Evolutionary conservation across 1,140 invertebrate species (phyloP), one percentile per base, ranked within the genome.

Genomic region (Phthorimaea operculella): DNA sequence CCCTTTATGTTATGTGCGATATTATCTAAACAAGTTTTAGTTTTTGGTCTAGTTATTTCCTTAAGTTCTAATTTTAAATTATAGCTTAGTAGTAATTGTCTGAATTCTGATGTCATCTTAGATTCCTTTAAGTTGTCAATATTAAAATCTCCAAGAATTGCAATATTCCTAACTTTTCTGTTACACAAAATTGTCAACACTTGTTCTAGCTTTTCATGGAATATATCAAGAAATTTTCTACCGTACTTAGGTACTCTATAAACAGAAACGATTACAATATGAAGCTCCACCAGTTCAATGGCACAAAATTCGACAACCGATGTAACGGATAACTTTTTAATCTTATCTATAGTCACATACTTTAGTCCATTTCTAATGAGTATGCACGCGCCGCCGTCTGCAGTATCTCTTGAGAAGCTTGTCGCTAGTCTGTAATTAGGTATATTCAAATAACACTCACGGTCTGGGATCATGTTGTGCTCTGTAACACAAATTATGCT

Each of bases 11-110:
- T 61, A 34, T 57, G 47, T 7, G 57, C 33, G 14, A 64, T 52
- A 14, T 64, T 64, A 33, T 64, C 59, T 3, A 64, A 39, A 11
- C 63, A 64, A 16, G 59, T 64, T 10, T 55, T 53, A 45, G 56
- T 64, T 16, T n/a, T 34, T 1, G 49, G 7, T 15, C 63, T 44
- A 15, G 63, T 64, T 1, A 17, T 33, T 11, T 39, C 33, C 9
- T 17, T 39, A 12, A 55, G 11, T 28, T 4, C 33, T 10, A 55
- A 11, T 55, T 39, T 49, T 11, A 55, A 39, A 33, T 55, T 55
- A 21, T 50, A 42, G 10, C 47, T 28, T 28, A 28, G 6, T 28
- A 28, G 6, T 28, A 28, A 28, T 28, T 28, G 21, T 6, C 6
- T 28, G 6, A 28, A 28, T 10, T 55, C 36, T 50, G 16, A 15